These are phyloP conservation scores for Megaceryle maxima DNA, from an alignment of 2,113 vertebrate genomes.

Conservation along the genomic window DNA sequence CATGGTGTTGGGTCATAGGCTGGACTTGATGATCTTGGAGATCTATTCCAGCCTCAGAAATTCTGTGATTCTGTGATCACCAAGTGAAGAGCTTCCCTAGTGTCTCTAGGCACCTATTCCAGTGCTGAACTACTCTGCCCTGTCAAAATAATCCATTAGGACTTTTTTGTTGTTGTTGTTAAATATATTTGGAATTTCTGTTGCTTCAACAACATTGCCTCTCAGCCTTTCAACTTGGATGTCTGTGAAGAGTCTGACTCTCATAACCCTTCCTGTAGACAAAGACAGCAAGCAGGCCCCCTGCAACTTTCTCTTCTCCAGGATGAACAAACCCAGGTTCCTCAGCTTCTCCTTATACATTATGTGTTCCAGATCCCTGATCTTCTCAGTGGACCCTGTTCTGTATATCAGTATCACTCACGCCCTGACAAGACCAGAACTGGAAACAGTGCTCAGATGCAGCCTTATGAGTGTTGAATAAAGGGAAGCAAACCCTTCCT, in stretches of 20 bases:
- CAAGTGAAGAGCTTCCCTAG: not conserved
- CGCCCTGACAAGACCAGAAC: not conserved
- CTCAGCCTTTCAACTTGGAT: not conserved
- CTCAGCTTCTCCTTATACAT: not conserved
- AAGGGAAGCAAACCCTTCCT: not conserved
- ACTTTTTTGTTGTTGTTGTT: not conserved
- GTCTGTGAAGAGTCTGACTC: not conserved
- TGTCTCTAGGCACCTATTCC: not conserved
- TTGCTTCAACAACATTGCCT: not conserved
- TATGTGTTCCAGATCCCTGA: not conserved
- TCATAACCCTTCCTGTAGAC: not conserved
- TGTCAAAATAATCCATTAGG: not conserved
- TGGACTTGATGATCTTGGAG: too few species aligned
- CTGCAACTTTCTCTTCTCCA: not conserved
- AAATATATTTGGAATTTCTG: not conserved
- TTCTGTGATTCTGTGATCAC: not conserved
- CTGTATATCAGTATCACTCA: not conserved
- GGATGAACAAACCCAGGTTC: not conserved
- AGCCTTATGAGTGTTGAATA: not conserved
- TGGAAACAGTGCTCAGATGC: not conserved
- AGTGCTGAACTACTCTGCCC: not conserved
- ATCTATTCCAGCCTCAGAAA: too few species aligned
- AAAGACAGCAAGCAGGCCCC: not conserved
- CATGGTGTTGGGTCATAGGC: too few species aligned
- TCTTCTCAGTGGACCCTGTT: not conserved